Base-by-base conservation (phyloP, 1,140 invertebrate species). In the Eupeodes corollae region DNA sequence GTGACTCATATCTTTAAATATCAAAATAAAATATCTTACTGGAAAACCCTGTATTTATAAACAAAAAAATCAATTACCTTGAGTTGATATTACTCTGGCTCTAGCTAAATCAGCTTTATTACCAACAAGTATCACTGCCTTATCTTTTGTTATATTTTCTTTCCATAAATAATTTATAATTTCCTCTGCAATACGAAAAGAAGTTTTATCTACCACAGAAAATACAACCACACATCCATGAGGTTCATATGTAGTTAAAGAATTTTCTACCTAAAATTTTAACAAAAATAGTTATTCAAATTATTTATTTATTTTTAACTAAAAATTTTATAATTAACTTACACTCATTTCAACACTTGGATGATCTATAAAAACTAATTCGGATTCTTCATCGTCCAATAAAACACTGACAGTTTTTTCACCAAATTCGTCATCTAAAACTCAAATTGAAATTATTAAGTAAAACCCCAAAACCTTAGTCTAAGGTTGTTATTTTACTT, bases 61-160 rank as follows among this genome's bases (percentile, higher is more conserved):
- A 26, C 21, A 26, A 5, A 26, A 26, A 26, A 5, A 26, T 5
- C 8, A 26, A 26, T 77, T 68, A 91, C 90, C 89, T 67, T 86
- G 82, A 15, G 79, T 75, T 11, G 83, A 73, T 39, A 96, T 86
- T 32, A 82, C 80, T 40, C 91, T 75, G 9, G 88, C 85, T 55
- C 91, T 73, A 0, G 88, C 92, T 40, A 96, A 71, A 62, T 97
- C 92, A 3, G 86, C 84, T 67, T 97, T 97, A 67, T 97, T 97
- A 34, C 86, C 92, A 10, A 93, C 91, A 5, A 96, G 78, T 48
- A 96, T 92, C 18, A 92, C 85, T 2, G 88, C 82, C 61, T 85
- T 79, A 21, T 87, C 84, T 51, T 81, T 78, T 1, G 83, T 87
- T 52, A 83, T 83, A 53, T 84, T 82, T 57, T 87, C 82, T 49